Conservation (phyloP, 2,113 vertebrate genomes). For the Nesoenas mayeri region DNA sequence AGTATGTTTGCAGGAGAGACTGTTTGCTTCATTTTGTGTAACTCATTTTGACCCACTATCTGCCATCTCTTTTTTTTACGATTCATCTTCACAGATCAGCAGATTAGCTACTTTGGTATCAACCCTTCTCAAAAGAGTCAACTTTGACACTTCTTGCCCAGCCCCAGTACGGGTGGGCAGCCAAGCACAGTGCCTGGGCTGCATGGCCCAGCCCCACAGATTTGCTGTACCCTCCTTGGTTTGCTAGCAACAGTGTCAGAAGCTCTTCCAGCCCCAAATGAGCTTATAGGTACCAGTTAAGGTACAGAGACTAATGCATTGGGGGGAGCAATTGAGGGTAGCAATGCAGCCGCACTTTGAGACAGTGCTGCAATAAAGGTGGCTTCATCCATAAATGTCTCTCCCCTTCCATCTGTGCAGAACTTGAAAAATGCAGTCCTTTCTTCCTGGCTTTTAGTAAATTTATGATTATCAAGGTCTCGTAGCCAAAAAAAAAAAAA, state of each 20-base stretch:
- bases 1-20: rapidly evolving
- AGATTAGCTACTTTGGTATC: background rate
- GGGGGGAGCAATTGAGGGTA: background rate
- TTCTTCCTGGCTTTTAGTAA: background rate
- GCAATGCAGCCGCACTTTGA: background rate
- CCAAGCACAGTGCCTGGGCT: background rate
- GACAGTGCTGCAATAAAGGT: background rate
- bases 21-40: background rate
- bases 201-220: no score
- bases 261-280: background rate
- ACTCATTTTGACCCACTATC: background rate
- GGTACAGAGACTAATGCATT: background rate
- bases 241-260: background rate
- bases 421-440: background rate
- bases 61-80: background rate
- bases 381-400: background rate
- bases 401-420: background rate
- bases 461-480: background rate
- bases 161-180: background rate
- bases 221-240: background rate
- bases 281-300: background rate
- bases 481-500: no score
- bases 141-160: background rate
- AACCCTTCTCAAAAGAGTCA: background rate
- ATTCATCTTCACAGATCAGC: background rate